Percentiles rank a stretch among this genome's conserved stretches.
Evolutionary conservation across 2,888 invertebrate species (phyloP).

Genomic region (Pandemis heparana): DNA sequence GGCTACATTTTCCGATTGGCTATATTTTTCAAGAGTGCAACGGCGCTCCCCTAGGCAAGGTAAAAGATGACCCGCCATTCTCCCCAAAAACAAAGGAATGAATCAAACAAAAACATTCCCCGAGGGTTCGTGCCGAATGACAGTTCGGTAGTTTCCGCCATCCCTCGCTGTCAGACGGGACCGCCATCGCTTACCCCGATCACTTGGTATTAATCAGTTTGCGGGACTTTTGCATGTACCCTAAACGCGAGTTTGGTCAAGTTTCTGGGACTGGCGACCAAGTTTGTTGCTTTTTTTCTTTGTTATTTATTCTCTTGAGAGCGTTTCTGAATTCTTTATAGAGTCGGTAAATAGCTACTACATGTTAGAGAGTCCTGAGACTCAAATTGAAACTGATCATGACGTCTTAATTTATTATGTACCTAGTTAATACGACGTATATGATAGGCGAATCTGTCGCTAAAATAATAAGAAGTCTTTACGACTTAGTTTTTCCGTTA

Average conservation of each 20-base stretch:
- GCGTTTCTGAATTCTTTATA: not conserved
- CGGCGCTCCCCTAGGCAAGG: not conserved
- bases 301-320: not conserved
- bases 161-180: conserved; percentile 20
- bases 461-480: not conserved
- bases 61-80: conserved; percentile 2
- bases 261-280: not conserved
- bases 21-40: not conserved
- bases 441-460: not conserved
- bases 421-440: not conserved
- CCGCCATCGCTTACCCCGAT: conserved; percentile 19
- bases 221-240: not conserved
- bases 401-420: not conserved
- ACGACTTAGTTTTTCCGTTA: not conserved
- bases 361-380: too few species aligned
- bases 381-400: too few species aligned
- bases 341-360: not conserved
- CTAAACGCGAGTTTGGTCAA: not conserved
- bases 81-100: conserved; percentile 10
- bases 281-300: not conserved
- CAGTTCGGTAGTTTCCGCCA: conserved; percentile 1
- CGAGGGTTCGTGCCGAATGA: not conserved
- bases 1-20: not conserved
- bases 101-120: conserved; percentile 1
- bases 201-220: conserved; percentile 19